Conservation (phyloP, 2,113 vertebrate species). For the Coturnix japonica region DNA sequence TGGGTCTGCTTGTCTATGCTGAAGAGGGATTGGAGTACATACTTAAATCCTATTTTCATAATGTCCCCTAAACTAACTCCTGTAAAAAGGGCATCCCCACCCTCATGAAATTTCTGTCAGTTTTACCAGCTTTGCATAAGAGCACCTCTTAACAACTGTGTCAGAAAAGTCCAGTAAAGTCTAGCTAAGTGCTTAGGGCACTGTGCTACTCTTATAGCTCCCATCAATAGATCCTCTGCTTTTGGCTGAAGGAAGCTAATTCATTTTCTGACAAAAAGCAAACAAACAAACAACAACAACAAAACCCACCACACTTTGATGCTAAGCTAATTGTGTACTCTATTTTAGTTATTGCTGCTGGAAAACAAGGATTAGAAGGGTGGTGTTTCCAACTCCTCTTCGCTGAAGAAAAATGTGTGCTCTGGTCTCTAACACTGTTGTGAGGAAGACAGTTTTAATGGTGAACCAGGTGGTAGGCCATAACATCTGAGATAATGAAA, state of each 20-base stretch:
- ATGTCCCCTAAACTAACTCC: neutral
- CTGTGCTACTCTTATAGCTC: neutral
- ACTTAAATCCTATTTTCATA: neutral
- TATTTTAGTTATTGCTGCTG: neutral
- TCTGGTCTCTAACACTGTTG: neutral
- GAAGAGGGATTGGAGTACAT: neutral
- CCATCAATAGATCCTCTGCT: neutral
- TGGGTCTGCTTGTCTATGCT: neutral
- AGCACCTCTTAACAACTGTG: neutral
- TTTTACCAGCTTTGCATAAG: neutral
- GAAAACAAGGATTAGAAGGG: neutral
- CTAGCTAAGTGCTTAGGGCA: neutral
- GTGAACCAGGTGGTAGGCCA: neutral
- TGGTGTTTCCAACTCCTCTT: neutral
- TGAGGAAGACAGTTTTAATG: neutral
- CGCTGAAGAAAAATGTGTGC: neutral
- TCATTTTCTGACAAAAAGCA: neutral
- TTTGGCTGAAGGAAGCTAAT: neutral
- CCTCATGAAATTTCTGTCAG: neutral
- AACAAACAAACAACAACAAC: too few species aligned
- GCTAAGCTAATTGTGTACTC: neutral
- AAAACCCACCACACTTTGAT: neutral
- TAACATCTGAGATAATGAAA: neutral
- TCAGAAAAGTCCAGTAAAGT: neutral
- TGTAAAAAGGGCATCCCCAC: neutral